These are phyloP conservation scores for Gasteruption jaculator DNA, from an alignment of 2,888 invertebrate species.

Conservation along the genomic window DNA sequence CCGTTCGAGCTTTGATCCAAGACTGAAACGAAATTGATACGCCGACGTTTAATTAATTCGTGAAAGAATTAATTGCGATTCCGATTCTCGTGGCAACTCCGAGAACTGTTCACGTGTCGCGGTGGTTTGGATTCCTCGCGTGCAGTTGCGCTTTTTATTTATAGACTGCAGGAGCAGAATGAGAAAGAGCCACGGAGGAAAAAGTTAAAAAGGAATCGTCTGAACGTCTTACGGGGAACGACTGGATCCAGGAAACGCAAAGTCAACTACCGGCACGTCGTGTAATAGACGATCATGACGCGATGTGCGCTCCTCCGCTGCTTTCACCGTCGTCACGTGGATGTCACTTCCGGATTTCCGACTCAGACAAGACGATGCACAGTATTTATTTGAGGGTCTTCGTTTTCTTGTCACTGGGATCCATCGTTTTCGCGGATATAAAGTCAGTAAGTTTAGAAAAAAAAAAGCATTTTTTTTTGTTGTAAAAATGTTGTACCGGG, in stretches of 20 bases:
- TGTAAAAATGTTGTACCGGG: too few relatives aligned
- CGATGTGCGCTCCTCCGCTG: constrained; percentile 34
- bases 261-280: constrained; percentile 23
- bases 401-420: constrained; percentile 24
- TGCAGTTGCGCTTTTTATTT: constrained; percentile 36
- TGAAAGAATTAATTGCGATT: constrained; percentile 8
- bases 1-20: neutral
- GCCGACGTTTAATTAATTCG: constrained; percentile 10
- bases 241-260: too few relatives aligned
- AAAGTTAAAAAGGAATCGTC: constrained; percentile 9
- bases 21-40: constrained; percentile 10
- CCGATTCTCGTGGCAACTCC: constrained; percentile 17
- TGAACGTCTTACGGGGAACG: too few relatives aligned
- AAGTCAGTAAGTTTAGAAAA: too few relatives aligned
- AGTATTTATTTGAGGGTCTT: constrained; percentile 14
- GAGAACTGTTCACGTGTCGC: constrained; percentile 20
- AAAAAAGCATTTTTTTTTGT: too few relatives aligned
- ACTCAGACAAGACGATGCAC: too few relatives aligned
- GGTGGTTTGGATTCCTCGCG: constrained; percentile 38
- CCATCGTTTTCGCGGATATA: constrained; percentile 23
- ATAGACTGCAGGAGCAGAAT: constrained; percentile 27
- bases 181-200: neutral
- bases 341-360: too few relatives aligned
- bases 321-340: constrained; percentile 27
- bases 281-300: constrained; percentile 40